These are phyloP conservation scores for Channa argus DNA, from an alignment of 2,113 vertebrate species.

Conservation along the genomic window DNA sequence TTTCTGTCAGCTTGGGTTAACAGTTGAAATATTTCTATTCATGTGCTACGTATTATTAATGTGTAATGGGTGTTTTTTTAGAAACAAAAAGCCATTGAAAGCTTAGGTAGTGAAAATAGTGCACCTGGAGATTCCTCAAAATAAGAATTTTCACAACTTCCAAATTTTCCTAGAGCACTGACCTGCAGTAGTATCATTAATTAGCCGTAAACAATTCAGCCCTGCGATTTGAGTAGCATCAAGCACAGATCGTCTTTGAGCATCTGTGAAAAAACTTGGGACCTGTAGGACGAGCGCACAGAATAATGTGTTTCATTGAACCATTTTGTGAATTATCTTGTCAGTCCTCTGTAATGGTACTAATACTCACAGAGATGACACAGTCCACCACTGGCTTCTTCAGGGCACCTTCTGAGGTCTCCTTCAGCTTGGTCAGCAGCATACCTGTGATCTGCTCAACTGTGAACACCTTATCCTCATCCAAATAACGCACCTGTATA, in stretches of 20 bases:
- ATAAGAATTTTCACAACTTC: not conserved
- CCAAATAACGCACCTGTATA: conserved; percentile 91
- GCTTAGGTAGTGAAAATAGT: not conserved
- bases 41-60: too few species aligned
- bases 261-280: conserved; percentile 95
- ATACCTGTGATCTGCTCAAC: conserved; percentile 94
- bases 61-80: too few species aligned
- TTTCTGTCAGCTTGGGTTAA: not conserved
- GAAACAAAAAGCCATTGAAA: too few species aligned
- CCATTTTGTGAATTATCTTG: not conserved
- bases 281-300: conserved; percentile 80
- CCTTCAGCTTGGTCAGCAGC: conserved; percentile 94
- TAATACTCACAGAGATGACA: conserved; percentile 91
- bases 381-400: conserved; percentile 97
- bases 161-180: conserved; percentile 26
- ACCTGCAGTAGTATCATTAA: conserved; percentile 98
- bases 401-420: conserved; percentile 93
- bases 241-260: conserved; percentile 92
- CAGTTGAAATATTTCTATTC: too few species aligned
- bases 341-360: not conserved
- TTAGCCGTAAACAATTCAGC: conserved; percentile 93
- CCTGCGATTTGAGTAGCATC: conserved; percentile 94
- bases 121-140: not conserved
- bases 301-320: conserved; percentile 4
- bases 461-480: conserved; percentile 94